Evolutionary conservation across 2,113 vertebrate genomes (phyloP), one percentile per base, ranked within the genome.

Genomic region (Scomber scombrus): DNA sequence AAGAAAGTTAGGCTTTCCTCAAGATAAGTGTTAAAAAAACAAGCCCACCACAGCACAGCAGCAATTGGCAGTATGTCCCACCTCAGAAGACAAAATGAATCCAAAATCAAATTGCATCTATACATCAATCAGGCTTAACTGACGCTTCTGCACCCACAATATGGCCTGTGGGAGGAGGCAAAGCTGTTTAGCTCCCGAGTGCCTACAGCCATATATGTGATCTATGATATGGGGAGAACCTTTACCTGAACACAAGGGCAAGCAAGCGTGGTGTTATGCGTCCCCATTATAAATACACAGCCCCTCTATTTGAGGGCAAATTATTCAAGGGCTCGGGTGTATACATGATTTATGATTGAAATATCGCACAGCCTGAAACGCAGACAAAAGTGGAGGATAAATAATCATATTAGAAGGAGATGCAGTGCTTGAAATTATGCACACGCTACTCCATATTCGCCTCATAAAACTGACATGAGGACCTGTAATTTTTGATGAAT

Each of bases 401-500:
- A 91, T 90, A 93, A 93, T 89, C 84, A 78, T 79, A 90, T 90
- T 87, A 91, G 77, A 47, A 55, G 52, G 73, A 86, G 86, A 85
- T 60, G 70, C 91, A 77, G 85, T 60, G 88, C 80, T 82, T 87
- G 84, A 92, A 86, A 92, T 94, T 46, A 90, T 89, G 86, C 87
- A 84, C 51, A 71, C 64, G 14, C 81, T 84, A 85, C 80, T 92
- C 80, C 88, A 91, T 90, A 92, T 91, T 91, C 56, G 31, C 68
- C 75, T 68, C 86, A 92, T 92, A 93, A 94, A 93, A 79, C 84
- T 89, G 91, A 94, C 89, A 92, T 67, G 75, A 88, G 77, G 73
- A 85, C 75, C 85, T 85, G 87, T 90, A 87, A 90, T 85, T 88
- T 70, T 31, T 78, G 86, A 85, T 77, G 70, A 82, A 92, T 89